Base-by-base conservation (phyloP, 2,888 invertebrate genomes). In the Azorinus chamasolen region DNA sequence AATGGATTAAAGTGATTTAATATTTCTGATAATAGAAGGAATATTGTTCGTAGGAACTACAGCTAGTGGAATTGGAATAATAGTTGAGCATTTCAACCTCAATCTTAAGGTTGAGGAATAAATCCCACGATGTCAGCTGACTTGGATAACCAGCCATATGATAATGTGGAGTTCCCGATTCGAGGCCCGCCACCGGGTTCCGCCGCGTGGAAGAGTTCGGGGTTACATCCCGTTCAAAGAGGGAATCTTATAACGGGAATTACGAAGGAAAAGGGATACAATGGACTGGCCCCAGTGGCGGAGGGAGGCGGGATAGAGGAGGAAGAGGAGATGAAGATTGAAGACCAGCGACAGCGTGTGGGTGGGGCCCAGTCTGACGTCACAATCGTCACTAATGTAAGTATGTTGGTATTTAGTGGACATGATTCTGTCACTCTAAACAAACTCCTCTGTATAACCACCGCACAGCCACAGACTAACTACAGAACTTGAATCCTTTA, bases 141-240 rank as follows among this genome's bases (percentile, higher is more conserved):
- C n/a, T 39, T 89, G 75, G 89, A 89, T 77, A 83, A 86, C 18
- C 86, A 86, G 25, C 89, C 90, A 12, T 90, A 90, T 62, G 90
- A 90, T 76, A 90, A 90, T 71, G 90, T 90, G 69, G 90, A 90
- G 74, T 90, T 90, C 70, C 90, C 90, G 0, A 73, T 89, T 25
- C 77, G 88, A 43, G 82, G 87, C 22, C 85, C 86, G 1, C 79
- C 64, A 8, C 79, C 78, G 6, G 87, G 83, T 6, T 79, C 85
- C 10, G 80, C 79, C 6, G 39, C 43, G 6, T 83, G 84, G 20
- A 53, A 25, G 14, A 70, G 46, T 71, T 83, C 59, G 71, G 61
- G 27, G n/a, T 64, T 73, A 57, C 59, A 65, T 12, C 55, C 59
- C 25, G 59, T 71, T 27, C 76, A 83, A 32, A 48, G 76, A 48